These are phyloP conservation scores for Lepas anatifera DNA, from an alignment of 2,888 invertebrate species.

Conservation along the genomic window DNA sequence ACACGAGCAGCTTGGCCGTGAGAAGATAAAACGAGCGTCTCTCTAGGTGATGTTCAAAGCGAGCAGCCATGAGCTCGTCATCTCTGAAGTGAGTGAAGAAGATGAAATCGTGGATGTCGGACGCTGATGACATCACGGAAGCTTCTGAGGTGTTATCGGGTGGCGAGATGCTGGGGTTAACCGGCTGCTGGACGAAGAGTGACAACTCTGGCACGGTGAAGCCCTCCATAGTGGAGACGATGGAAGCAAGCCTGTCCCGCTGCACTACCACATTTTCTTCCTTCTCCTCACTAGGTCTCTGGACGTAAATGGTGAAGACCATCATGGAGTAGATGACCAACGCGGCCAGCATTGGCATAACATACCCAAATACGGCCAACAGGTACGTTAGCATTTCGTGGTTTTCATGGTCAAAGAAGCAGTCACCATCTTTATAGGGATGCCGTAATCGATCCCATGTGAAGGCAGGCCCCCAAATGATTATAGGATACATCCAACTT, in stretches of 20 bases:
- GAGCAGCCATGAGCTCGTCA: not conserved
- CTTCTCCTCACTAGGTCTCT: not conserved
- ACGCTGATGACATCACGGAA: not conserved
- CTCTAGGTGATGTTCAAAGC: not conserved
- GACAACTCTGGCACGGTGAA: not conserved
- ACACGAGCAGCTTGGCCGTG: not conserved
- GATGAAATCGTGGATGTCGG: not conserved
- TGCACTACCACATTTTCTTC: not conserved
- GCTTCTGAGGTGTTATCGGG: not conserved
- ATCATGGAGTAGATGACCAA: not conserved
- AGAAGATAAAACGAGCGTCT: not conserved
- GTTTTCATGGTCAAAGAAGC: not conserved
- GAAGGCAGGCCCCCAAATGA: not conserved
- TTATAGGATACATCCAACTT: not conserved
- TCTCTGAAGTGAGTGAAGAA: not conserved
- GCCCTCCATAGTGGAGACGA: not conserved
- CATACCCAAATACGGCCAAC: not conserved
- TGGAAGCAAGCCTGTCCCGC: not conserved
- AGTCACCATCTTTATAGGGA: not conserved
- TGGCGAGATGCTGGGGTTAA: not conserved
- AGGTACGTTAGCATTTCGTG: not conserved
- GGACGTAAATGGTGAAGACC: not conserved
- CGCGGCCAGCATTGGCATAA: not conserved
- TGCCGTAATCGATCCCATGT: not conserved
- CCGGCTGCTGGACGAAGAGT: not conserved